phyloP scores from a whole-genome alignment of 1,140 invertebrate genomes.

The Drosophila sulfurigaster region DNA sequence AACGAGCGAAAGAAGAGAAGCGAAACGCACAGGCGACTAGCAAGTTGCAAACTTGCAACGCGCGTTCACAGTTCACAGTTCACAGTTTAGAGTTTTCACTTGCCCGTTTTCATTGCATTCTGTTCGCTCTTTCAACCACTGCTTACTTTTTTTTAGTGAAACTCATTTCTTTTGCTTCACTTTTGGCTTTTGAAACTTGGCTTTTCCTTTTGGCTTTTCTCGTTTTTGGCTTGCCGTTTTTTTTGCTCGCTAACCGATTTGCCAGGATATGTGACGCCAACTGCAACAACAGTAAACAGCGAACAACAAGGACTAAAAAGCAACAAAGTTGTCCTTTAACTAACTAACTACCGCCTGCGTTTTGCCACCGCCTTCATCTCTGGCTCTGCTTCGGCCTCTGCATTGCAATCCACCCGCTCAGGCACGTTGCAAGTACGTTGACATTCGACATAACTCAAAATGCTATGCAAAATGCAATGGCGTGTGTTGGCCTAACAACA shows the following conservation, averaged over 20 bases:
- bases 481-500: slow-evolving; percentile 47
- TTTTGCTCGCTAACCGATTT: slow-evolving; percentile 57
- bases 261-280: slow-evolving; percentile 66
- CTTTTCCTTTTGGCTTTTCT: slow-evolving; percentile 20
- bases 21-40: slow-evolving; percentile 23
- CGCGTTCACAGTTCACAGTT: slow-evolving; percentile 16
- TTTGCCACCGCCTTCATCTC: slow-evolving; percentile 1
- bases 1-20: not conserved
- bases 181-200: slow-evolving; percentile 69
- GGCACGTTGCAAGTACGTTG: slow-evolving; percentile 67
- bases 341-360: slow-evolving; percentile 41
- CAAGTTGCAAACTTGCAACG: slow-evolving; percentile 18
- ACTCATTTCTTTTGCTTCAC: slow-evolving; percentile 72
- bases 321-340: slow-evolving; percentile 44
- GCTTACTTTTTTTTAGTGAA: slow-evolving; percentile 43
- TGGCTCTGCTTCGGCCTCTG: not conserved
- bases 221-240: slow-evolving; percentile 37
- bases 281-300: slow-evolving; percentile 32
- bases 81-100: slow-evolving; percentile 18
- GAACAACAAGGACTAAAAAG: slow-evolving; percentile 36
- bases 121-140: slow-evolving; percentile 27
- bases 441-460: slow-evolving; percentile 82
- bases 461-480: slow-evolving; percentile 76
- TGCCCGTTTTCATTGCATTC: slow-evolving; percentile 29
- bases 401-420: slow-evolving; percentile 13